phyloP scores from a whole-genome alignment of 2,797 vertebrate genomes.

The Sebastes steindachneri region DNA sequence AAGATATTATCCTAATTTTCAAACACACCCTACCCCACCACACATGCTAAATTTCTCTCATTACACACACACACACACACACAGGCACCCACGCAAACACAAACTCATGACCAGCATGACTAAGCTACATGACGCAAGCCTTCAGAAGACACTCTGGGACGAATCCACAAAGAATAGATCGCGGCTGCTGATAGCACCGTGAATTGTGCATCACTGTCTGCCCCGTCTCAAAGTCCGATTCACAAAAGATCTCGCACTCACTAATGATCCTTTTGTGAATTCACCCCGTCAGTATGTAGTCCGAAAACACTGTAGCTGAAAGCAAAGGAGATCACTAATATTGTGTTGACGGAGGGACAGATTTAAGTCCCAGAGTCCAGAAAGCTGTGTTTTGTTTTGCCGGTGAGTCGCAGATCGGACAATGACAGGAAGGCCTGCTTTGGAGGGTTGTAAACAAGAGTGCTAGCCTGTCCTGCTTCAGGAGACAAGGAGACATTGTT shows the following conservation, averaged over 20 bases:
- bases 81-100: slow-evolving; percentile 21
- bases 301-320: slow-evolving; percentile 16
- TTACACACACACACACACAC: slow-evolving; percentile 26
- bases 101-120: slow-evolving; percentile 64
- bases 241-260: not conserved
- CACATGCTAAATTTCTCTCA: not conserved
- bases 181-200: not conserved
- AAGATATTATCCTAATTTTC: not conserved
- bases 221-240: not conserved
- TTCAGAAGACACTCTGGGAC: not conserved
- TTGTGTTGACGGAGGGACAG: slow-evolving; percentile 9
- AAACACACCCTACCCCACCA: not conserved
- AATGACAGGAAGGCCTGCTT: slow-evolving; percentile 79
- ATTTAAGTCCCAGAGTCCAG: slow-evolving; percentile 7
- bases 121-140: slow-evolving; percentile 48
- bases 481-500: slow-evolving; percentile 74
- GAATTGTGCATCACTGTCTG: not conserved
- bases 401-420: slow-evolving; percentile 51
- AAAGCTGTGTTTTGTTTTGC: slow-evolving; percentile 47
- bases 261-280: not conserved
- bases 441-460: slow-evolving; percentile 63
- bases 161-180: not conserved
- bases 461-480: slow-evolving; percentile 48
- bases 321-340: slow-evolving; percentile 22
- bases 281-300: not conserved